phyloP scores from a whole-genome alignment of 2,113 vertebrate species.

The Zosterops lateralis region DNA sequence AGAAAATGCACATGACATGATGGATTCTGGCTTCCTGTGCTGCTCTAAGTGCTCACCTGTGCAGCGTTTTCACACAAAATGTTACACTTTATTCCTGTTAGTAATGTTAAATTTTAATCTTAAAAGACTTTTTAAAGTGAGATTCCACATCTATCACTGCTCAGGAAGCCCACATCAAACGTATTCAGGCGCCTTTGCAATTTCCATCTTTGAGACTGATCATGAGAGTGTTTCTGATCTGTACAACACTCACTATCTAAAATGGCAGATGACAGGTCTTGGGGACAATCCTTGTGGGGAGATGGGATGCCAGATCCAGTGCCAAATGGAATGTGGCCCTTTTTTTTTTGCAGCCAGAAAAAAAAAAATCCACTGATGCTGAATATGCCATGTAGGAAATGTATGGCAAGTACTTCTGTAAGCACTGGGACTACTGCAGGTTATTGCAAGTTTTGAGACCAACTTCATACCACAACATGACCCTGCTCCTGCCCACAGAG shows the following conservation, averaged over 20 bases:
- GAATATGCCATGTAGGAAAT: not conserved
- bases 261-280: not conserved
- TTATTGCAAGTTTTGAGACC: not conserved
- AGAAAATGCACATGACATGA: not conserved
- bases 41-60: not conserved
- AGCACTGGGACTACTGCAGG: not conserved
- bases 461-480: not conserved
- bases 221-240: not conserved
- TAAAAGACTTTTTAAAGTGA: not conserved
- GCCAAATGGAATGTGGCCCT: not conserved
- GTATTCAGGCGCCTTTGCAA: not conserved
- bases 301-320: not conserved
- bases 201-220: not conserved
- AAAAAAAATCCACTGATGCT: not conserved
- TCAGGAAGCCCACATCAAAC: not conserved
- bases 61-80: not conserved
- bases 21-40: not conserved
- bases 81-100: not conserved
- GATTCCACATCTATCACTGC: not conserved
- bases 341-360: not conserved
- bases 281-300: not conserved
- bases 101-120: not conserved
- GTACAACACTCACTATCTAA: not conserved
- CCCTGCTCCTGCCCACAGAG: not conserved
- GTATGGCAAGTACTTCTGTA: not conserved